A percentile compares a stretch with the other conserved stretches of the same genome.
phyloP scores from a whole-genome alignment of 2,888 invertebrate species.

The Ectemnius continuus region DNA sequence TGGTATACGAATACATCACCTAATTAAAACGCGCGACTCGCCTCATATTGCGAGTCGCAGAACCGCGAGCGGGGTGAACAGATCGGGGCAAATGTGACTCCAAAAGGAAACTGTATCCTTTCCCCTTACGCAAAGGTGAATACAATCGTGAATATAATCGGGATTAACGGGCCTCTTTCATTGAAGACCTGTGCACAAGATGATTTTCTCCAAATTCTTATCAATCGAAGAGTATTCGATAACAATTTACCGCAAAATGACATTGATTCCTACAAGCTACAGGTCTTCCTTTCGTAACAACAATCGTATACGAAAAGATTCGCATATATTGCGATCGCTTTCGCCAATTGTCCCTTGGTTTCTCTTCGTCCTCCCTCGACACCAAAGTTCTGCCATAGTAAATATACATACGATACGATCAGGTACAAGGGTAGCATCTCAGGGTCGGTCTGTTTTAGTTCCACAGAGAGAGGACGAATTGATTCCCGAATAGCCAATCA shows the following conservation, averaged over 20 bases:
- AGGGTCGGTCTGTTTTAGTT: constrained; percentile 49
- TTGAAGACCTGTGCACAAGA: constrained; percentile 35
- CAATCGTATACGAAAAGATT: constrained; percentile 11
- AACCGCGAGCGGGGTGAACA: constrained; percentile 22
- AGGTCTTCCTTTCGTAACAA: constrained; percentile 36
- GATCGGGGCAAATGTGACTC: constrained; percentile 26
- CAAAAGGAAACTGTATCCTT: constrained; percentile 9
- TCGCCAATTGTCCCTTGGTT: constrained; percentile 15
- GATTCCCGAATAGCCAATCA: background rate
- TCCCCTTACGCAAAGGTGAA: constrained; percentile 16
- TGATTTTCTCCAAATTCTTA: background rate
- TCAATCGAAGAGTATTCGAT: background rate
- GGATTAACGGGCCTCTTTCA: constrained; percentile 22
- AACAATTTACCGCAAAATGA: background rate
- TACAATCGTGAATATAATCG: constrained; percentile 8
- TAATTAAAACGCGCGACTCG: constrained; percentile 41
- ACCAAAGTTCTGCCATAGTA: constrained; percentile 56
- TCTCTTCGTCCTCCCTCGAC: constrained; percentile 47
- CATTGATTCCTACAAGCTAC: background rate
- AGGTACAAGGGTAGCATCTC: constrained; percentile 73
- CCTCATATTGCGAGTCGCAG: constrained; percentile 16
- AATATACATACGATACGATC: constrained; percentile 66
- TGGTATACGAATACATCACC: constrained; percentile 67
- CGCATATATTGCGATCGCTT: background rate
- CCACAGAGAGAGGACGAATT: constrained; percentile 48